Evolutionary conservation across 1,140 invertebrate species (phyloP), one percentile per base, ranked within the genome.

Genomic region (Bradynema listronoti): DNA sequence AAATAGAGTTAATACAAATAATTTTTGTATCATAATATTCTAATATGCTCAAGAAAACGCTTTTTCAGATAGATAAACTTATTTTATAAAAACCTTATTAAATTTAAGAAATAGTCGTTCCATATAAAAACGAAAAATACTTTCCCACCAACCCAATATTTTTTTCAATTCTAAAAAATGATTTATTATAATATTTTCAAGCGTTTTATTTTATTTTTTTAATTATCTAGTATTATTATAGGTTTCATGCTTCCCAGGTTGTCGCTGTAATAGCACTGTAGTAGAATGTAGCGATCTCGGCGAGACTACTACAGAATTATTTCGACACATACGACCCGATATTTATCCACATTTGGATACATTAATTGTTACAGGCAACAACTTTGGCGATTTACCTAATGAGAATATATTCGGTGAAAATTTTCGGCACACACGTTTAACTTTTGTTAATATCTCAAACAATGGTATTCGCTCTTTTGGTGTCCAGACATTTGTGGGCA

Each of bases 391-490:
- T n/a, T 19, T 55, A 27, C 32, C 41, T 27, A 45, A 55, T 16
- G 33, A 55, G n/a, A 55, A 55, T 25, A 22, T 55, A 5, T 55
- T 55, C 43, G 52, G 52, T 47, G 4, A 22, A 4, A 55, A 56
- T 30, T 11, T 42, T 27, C 27, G 55, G 47, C 55, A 56, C 47
- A 56, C 14, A 4, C 19, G 57, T 24, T 30, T 56, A n/a, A 58
- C 55, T 22, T 9, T 56, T n/a, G 55, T 56, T 2, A 58, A 68
- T 63, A 16, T 68, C 25, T 45, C 59, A 1, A 68, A 50, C 39
- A 63, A 63, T 58, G 43, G 36, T 14, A 69, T 67, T n/a, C 41
- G 29, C 7, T 25, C 46, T 22, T 41, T 66, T 29, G 63, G 51
- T 34, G 56, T 29, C 16, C 34, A 9, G 33, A 61, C 43, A 22